Evolutionary conservation across 92 coral and sea anemone genomes (phyloP).

Genomic region (Blastomussa wellsi): DNA sequence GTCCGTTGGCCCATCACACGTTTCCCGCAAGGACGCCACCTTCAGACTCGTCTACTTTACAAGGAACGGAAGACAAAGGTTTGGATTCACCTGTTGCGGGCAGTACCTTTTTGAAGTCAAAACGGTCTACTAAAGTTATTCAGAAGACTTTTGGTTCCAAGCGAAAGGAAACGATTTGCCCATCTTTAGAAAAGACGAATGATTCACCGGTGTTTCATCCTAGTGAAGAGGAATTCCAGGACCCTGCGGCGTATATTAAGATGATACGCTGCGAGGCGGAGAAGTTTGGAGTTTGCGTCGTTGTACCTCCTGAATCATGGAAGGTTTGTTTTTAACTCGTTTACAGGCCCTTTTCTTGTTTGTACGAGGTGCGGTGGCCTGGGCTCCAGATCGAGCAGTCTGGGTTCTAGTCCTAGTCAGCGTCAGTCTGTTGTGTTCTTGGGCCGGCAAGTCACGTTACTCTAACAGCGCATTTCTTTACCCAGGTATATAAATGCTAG

Average conservation of each 20-base stretch:
- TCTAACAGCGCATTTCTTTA: too few species aligned
- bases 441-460: background rate
- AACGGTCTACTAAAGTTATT: constrained; percentile 18
- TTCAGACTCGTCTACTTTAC: constrained; percentile 14
- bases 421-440: background rate
- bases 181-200: constrained; percentile 7
- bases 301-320: constrained; percentile 96
- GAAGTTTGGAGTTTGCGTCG: constrained; percentile 80
- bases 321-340: constrained; percentile 68
- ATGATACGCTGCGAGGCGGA: constrained; percentile 60
- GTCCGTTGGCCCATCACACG: background rate
- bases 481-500: too few species aligned
- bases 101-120: constrained; percentile 14
- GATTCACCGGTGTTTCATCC: constrained; percentile 74
- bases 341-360: background rate
- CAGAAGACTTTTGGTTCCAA: constrained; percentile 15
- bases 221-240: constrained; percentile 86
- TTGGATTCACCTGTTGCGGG: background rate
- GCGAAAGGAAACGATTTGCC: background rate
- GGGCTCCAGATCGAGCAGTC: background rate
- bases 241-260: constrained; percentile 78
- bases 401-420: background rate
- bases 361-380: background rate
- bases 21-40: background rate
- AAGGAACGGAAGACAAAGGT: constrained; percentile 25